phyloP scores from a whole-genome alignment of 2,113 vertebrate species.

The Athene noctua region DNA sequence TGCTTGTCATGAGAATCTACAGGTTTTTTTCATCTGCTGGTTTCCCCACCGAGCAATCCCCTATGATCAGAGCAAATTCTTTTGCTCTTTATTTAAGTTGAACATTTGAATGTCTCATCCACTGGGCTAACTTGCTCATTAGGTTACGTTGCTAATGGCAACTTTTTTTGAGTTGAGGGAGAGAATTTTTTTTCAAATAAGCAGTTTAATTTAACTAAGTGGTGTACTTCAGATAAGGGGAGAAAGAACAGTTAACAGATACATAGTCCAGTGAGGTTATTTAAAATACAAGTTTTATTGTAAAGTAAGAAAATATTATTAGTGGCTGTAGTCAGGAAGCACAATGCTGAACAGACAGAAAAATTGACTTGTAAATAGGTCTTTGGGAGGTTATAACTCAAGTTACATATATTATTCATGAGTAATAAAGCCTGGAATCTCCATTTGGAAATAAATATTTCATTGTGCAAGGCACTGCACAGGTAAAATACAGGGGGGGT shows the following conservation, averaged over 20 bases:
- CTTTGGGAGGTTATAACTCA: background rate
- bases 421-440: constrained; percentile 8
- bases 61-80: background rate
- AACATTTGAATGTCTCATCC: background rate
- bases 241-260: background rate
- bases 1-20: background rate
- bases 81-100: background rate
- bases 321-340: background rate
- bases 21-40: background rate
- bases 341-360: background rate
- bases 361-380: background rate
- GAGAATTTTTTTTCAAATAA: background rate
- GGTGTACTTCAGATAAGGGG: background rate
- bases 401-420: constrained; percentile 43
- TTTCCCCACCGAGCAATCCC: background rate
- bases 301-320: background rate
- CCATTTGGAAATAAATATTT: constrained; percentile 56
- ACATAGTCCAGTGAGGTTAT: background rate
- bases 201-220: background rate
- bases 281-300: background rate
- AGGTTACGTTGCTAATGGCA: background rate
- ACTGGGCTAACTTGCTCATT: background rate
- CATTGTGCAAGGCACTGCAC: background rate
- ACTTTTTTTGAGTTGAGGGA: background rate
- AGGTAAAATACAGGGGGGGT: background rate